Base-by-base conservation (phyloP, 1,140 invertebrate genomes). In the Macrostomum lignano region DNA sequence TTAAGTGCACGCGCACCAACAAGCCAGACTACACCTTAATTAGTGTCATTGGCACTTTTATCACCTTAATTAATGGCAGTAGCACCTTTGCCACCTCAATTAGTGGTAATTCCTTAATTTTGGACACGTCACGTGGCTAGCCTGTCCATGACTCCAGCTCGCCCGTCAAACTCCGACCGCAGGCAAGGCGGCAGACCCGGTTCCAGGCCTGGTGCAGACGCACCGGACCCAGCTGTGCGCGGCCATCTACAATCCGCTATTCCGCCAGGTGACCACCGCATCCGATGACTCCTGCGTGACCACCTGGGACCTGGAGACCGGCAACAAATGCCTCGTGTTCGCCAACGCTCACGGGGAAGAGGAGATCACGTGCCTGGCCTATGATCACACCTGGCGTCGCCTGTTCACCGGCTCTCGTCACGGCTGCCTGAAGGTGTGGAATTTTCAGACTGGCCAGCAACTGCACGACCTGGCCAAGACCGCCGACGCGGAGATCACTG, bases 241-340 rank as follows among this genome's bases (percentile, higher is more conserved):
- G 35, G 52, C 52, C 33, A 47, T 53, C 21, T 57, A 55, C 39
- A 55, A 55, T 36, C 39, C 44, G 22, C 43, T 47, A 6, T 51
- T 54, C 36, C 51, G 49, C 44, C 51, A 55, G 47, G 49, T 57
- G 21, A 52, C 52, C n/a, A 57, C 54, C 11, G 52, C 48, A n/a
- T 49, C 51, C 39, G 52, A 57, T 30, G 52, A 53, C n/a, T 55
- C 51, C 4, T 43, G 44, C 15, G 45, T 57, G 24, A 46, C 46
- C 10, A 44, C 52, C n/a, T 57, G 54, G 54, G 52, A 57, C 31
- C 39, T 55, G 10, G n/a, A n/a, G n/a, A n/a, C n/a, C n/a, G n/a
- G n/a, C n/a, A n/a, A n/a, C n/a, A n/a, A n/a, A n/a, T n/a, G 47
- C n/a, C 45, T 52, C 24, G 42, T 55, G 5, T 52, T 55, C 36